A percentile compares a stretch with the other conserved stretches of the same genome.
Evolutionary conservation across 2,888 invertebrate species (phyloP).

Genomic region (Globia sparganii): DNA sequence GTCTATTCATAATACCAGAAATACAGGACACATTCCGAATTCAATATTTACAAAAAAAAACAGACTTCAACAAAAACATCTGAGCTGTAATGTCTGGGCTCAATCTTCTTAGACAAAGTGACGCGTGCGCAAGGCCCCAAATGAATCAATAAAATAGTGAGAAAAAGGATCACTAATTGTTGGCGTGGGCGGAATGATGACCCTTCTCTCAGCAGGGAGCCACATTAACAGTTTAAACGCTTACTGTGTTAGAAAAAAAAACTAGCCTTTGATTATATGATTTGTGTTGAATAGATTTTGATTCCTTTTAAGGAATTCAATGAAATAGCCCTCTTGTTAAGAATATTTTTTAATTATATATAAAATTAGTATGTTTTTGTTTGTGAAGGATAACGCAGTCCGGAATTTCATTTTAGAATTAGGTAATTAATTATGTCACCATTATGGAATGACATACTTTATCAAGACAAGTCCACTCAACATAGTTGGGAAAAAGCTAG

Average conservation of each 20-base stretch:
- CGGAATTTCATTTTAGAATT: neutral
- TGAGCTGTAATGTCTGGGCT: neutral
- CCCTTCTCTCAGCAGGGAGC: constrained; percentile 37
- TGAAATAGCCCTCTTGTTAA: constrained; percentile 21
- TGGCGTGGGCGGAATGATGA: constrained; percentile 23
- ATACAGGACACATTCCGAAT: neutral
- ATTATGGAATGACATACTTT: neutral
- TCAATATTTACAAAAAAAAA: neutral
- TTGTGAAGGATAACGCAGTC: neutral
- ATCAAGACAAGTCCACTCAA: no score
- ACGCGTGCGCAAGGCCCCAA: constrained; percentile 13
- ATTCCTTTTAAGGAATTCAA: constrained; percentile 19
- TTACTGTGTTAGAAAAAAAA: constrained; percentile 16
- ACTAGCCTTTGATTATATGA: neutral
- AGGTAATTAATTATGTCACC: neutral
- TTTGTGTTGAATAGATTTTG: constrained; percentile 3
- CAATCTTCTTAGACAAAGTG: neutral
- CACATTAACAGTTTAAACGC: constrained; percentile 10
- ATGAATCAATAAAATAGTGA: constrained; percentile 1
- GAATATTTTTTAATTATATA: neutral
- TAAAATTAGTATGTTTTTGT: neutral
- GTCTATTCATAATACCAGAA: neutral
- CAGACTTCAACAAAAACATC: neutral
- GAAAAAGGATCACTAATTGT: constrained; percentile 13
- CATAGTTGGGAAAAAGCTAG: no score